Conservation (phyloP, 2,888 invertebrate species). For the Ectobius pallidus region DNA sequence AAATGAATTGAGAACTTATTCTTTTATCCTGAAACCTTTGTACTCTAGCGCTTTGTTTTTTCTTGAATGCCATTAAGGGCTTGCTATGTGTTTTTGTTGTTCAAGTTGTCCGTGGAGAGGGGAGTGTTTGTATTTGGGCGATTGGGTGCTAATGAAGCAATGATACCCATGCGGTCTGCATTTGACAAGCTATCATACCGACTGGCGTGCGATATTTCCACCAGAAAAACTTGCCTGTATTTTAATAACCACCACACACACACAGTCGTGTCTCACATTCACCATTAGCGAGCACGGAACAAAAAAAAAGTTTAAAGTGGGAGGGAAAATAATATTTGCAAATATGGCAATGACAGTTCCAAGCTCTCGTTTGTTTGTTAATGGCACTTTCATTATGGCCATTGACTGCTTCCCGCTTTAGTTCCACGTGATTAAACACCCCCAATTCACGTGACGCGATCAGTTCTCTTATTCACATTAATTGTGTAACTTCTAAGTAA, state of each 20-base stretch:
- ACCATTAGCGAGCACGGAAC: conserved; percentile 8
- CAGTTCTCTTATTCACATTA: no score
- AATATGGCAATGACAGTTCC: conserved; percentile 21
- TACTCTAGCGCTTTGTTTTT: no score
- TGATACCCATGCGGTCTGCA: conserved; percentile 22
- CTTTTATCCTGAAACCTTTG: no score
- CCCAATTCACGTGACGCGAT: no score
- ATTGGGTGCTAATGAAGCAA: conserved; percentile 33
- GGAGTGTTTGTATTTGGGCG: conserved; percentile 27
- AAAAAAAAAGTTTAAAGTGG: not conserved
- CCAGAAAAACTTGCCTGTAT: conserved; percentile 6
- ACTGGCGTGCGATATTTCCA: conserved; percentile 19
- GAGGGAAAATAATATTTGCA: conserved; percentile 3
- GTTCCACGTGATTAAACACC: not conserved
- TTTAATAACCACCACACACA: conserved; percentile 4
- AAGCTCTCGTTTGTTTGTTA: conserved; percentile 25
- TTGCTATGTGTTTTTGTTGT: no score
- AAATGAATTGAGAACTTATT: no score
- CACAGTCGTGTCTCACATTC: conserved; percentile 4
- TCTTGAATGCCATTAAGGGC: no score
- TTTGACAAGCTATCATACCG: conserved; percentile 22
- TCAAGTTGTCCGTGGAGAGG: no score
- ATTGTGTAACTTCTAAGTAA: no score
- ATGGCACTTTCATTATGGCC: conserved; percentile 24
- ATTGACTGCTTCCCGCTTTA: not conserved